phyloP scores from a whole-genome alignment of 2,888 invertebrate genomes.

The Dryobota labecula region DNA sequence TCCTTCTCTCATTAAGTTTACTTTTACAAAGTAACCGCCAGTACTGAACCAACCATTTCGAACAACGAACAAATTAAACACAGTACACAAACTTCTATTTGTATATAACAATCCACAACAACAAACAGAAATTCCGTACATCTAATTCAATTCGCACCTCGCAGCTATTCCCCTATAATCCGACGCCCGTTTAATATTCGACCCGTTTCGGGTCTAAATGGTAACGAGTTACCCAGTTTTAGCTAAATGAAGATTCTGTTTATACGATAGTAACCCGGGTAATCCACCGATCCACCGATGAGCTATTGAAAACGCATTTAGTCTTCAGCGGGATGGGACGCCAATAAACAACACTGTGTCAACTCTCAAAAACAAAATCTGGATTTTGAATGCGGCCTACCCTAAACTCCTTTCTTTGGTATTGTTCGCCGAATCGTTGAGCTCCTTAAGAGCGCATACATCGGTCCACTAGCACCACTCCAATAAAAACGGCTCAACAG shows the following conservation, averaged over 20 bases:
- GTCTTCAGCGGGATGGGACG: constrained; percentile 70
- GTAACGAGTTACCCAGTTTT: constrained; percentile 79
- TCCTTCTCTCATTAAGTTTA: not conserved
- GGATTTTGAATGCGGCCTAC: too few relatives aligned
- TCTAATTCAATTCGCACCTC: constrained; percentile 79
- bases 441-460: too few relatives aligned
- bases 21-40: not conserved
- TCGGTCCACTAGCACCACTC: too few relatives aligned
- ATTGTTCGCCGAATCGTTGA: too few relatives aligned
- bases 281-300: constrained; percentile 73
- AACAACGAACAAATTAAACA: constrained; percentile 10
- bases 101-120: constrained; percentile 40
- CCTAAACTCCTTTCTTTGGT: too few relatives aligned
- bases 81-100: constrained; percentile 19
- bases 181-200: constrained; percentile 78
- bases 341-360: not conserved
- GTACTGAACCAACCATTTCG: not conserved
- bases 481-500: too few relatives aligned
- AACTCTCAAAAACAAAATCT: not conserved
- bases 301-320: constrained; percentile 73
- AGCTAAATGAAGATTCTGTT: constrained; percentile 80
- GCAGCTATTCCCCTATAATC: constrained; percentile 70
- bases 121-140: constrained; percentile 54
- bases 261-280: constrained; percentile 75
- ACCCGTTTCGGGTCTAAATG: constrained; percentile 75